Base-by-base conservation (phyloP, 1,140 invertebrate genomes). In the Magallana angulata region DNA sequence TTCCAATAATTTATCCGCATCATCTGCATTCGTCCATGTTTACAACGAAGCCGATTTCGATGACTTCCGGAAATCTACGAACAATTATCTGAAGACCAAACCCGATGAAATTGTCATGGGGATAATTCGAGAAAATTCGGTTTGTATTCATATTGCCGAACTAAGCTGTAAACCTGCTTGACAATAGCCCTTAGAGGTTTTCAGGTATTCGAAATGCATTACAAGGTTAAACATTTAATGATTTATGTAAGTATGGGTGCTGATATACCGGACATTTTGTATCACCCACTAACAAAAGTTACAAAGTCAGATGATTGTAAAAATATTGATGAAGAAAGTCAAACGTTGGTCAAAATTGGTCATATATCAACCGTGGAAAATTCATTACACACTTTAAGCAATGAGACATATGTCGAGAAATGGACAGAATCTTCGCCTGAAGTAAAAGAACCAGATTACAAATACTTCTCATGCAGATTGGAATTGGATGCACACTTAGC, bases 401-500 rank as follows among this genome's bases (percentile, higher is more conserved):
- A 48, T 48, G 36, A 48, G 36, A 48, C 2, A 48, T 48, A 48
- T 48, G 36, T 48, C 5, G 36, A 48, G 5, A 5, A 48, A 48
- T 48, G 36, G 3, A 48, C 36, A 48, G 36, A 48, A 48, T 48
- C 36, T 48, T 48, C 36, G 5, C 5, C 36, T 48, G 36, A 48
- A 48, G 1, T 1, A 48, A 11, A 9, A 36, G 2, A 2, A 36
- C 24, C 24, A 30, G 24, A 8, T 76, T 36, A 76, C 24, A 76
- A 76, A 24, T 76, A 30, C 12, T 76, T 76, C 12, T 9, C 2
- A 30, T 60, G 86, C n/a, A 84, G 57, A 4, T 60, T 91, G 14
- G 7, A 84, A n/a, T 16, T 90, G n/a, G 90, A 91, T 85, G 90
- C 90, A 11, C 90, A 92, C 88, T 24, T 91, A 1, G 91, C 90